A percentile compares a stretch with the other conserved stretches of the same genome.
Evolutionary conservation across 2,113 vertebrate species (phyloP).

Genomic region (Epinephelus lanceolatus): DNA sequence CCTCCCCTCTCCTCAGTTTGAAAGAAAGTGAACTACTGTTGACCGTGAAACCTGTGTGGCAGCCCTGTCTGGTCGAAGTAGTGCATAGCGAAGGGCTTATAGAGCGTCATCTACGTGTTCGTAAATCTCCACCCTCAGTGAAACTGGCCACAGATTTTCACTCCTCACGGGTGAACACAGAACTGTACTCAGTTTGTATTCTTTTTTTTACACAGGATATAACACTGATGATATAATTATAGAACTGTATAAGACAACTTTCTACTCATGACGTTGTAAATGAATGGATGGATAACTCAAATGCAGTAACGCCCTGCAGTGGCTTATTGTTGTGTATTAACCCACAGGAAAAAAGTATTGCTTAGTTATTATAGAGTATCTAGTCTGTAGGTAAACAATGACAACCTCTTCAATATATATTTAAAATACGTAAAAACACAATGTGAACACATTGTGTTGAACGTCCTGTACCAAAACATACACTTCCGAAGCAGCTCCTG

Average conservation of each 20-base stretch:
- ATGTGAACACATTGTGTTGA: slow-evolving; percentile 51
- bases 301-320: slow-evolving; percentile 68
- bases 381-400: slow-evolving; percentile 56
- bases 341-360: slow-evolving; percentile 47
- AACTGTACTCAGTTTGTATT: slow-evolving; percentile 72
- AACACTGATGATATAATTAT: slow-evolving; percentile 63
- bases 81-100: slow-evolving; percentile 76
- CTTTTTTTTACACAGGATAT: slow-evolving; percentile 69
- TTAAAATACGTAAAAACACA: slow-evolving; percentile 57
- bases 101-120: slow-evolving; percentile 69
- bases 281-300: slow-evolving; percentile 65
- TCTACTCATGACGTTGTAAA: slow-evolving; percentile 76
- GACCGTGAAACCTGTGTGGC: slow-evolving; percentile 80
- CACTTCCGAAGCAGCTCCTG: slow-evolving; percentile 44
- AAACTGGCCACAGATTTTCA: slow-evolving; percentile 72
- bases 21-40: slow-evolving; percentile 76
- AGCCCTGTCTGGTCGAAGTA: slow-evolving; percentile 72
- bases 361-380: slow-evolving; percentile 43
- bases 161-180: slow-evolving; percentile 58
- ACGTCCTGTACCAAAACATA: slow-evolving; percentile 42
- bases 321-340: slow-evolving; percentile 82
- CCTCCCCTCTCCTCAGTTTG: slow-evolving; percentile 27
- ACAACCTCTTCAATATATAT: slow-evolving; percentile 58
- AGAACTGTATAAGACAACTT: slow-evolving; percentile 71
- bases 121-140: slow-evolving; percentile 66